Evolutionary conservation across 2,888 invertebrate genomes (phyloP).

Genomic region (Cosmorhoe ocellata): DNA sequence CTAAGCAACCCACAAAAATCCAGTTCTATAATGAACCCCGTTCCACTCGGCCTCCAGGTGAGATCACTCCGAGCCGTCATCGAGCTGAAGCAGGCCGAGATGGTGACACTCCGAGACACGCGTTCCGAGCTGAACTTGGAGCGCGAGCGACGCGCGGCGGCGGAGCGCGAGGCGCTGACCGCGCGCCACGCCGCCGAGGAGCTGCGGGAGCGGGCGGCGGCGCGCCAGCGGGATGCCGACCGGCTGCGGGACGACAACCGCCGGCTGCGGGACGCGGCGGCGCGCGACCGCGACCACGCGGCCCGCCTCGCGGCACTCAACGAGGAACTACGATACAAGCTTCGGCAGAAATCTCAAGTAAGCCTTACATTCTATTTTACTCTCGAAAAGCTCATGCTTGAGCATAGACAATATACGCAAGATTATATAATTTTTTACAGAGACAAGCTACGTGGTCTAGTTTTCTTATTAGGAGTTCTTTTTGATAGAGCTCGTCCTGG

Average conservation of each 20-base stretch:
- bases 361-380: not conserved
- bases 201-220: conserved; percentile 89
- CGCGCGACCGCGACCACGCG: conserved; percentile 90
- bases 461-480: no score
- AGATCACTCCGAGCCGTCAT: conserved; percentile 92
- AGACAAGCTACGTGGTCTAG: no score
- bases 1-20: no score
- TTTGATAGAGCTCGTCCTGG: no score
- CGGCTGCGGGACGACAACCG: conserved; percentile 84
- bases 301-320: conserved; percentile 90
- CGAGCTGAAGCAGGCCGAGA: conserved; percentile 93
- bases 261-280: conserved; percentile 87
- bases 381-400: no score
- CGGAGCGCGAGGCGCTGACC: conserved; percentile 88
- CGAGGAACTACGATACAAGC: conserved; percentile 94
- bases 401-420: no score
- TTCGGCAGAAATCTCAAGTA: conserved; percentile 91
- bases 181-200: conserved; percentile 94
- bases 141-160: conserved; percentile 87
- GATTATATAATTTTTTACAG: no score
- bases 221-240: conserved; percentile 88
- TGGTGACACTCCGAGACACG: conserved; percentile 88
- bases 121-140: conserved; percentile 87
- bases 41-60: conserved; percentile 48
- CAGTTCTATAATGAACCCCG: no score